phyloP scores from a whole-genome alignment of 2,113 vertebrate species.

The Coreoperca whiteheadi region DNA sequence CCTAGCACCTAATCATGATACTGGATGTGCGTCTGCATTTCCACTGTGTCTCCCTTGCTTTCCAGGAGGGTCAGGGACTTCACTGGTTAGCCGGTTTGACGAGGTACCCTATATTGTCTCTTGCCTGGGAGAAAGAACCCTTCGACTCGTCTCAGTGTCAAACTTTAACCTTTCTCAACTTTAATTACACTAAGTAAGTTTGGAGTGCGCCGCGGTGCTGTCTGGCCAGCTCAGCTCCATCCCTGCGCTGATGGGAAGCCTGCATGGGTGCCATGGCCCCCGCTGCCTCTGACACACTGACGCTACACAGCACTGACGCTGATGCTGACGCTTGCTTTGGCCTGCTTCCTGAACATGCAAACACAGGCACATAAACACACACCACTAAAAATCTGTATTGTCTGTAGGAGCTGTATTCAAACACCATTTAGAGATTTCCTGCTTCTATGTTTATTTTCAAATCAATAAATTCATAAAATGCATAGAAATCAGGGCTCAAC shows the following conservation, averaged over 20 bases:
- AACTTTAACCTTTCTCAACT: conserved; percentile 89
- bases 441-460: conserved; percentile 22
- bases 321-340: conserved; percentile 69
- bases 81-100: conserved; percentile 81
- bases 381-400: conserved; percentile 24
- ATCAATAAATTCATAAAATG: conserved; percentile 38
- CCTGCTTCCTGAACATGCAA: conserved; percentile 67
- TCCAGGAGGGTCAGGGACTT: conserved; percentile 68
- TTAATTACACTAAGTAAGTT: conserved; percentile 87
- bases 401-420: conserved; percentile 16
- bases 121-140: conserved; percentile 79
- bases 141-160: conserved; percentile 83
- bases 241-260: conserved; percentile 80
- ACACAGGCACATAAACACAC: conserved; percentile 35
- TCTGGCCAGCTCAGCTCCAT: conserved; percentile 81
- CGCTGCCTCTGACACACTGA: conserved; percentile 84
- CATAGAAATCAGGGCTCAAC: no score
- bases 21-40: conserved; percentile 69
- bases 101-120: conserved; percentile 75
- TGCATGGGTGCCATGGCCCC: conserved; percentile 81
- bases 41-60: conserved; percentile 78
- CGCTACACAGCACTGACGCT: conserved; percentile 78
- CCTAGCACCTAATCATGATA: conserved; percentile 72
- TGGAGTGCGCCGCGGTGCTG: conserved; percentile 82
- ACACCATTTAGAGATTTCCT: conserved; percentile 24